These are phyloP conservation scores for Leptocoma aspasia DNA, from an alignment of 2,113 vertebrate genomes.

Conservation along the genomic window DNA sequence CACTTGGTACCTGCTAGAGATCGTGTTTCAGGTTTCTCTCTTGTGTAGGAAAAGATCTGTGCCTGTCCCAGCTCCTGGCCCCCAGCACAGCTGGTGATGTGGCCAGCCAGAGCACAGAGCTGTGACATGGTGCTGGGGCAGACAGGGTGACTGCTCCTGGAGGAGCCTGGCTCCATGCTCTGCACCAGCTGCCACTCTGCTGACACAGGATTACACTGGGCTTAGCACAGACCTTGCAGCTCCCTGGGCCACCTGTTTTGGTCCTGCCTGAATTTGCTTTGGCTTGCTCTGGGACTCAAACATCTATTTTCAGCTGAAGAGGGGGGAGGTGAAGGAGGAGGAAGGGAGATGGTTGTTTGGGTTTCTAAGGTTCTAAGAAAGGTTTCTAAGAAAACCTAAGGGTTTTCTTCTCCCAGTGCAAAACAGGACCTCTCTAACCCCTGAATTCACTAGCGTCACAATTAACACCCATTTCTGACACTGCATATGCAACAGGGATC, in stretches of 20 bases:
- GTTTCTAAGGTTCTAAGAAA: too few species aligned
- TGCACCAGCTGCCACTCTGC: background rate
- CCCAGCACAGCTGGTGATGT: background rate
- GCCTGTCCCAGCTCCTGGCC: background rate
- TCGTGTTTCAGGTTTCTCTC: rapidly evolving
- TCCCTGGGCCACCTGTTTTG: background rate
- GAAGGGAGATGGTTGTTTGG: background rate
- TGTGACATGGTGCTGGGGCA: background rate
- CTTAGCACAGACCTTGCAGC: background rate
- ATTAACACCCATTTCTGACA: background rate
- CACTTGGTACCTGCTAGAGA: background rate
- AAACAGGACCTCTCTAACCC: background rate
- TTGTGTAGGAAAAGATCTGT: background rate
- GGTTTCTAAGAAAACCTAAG: too few species aligned
- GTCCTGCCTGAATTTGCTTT: background rate
- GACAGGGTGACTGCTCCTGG: background rate
- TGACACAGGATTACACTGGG: rapidly evolving
- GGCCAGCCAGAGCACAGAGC: background rate
- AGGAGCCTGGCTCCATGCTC: background rate
- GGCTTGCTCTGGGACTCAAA: background rate
- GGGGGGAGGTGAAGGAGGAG: background rate
- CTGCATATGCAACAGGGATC: background rate
- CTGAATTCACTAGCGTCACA: background rate
- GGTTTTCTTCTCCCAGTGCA: background rate
- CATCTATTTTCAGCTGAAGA: background rate